These are phyloP conservation scores for Eupithecia dodoneata DNA, from an alignment of 2,888 invertebrate species.

Conservation along the genomic window DNA sequence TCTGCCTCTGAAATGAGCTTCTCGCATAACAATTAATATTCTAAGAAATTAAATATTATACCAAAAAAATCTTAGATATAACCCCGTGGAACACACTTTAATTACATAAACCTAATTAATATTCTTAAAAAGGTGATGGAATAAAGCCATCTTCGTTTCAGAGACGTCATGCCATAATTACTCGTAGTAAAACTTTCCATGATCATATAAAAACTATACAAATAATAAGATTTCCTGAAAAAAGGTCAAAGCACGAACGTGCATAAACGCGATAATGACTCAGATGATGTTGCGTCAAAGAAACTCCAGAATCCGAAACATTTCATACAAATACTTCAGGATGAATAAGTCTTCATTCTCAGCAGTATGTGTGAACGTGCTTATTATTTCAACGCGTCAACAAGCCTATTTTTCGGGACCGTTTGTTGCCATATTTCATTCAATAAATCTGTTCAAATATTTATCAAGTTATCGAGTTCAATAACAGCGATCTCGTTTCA, in stretches of 20 bases:
- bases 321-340: slow-evolving; percentile 2
- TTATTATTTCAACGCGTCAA: slow-evolving; percentile 4
- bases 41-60: too few species aligned
- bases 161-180: neutral
- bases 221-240: neutral
- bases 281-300: neutral
- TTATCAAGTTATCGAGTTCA: slow-evolving; percentile 38
- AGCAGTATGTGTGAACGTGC: slow-evolving; percentile 3
- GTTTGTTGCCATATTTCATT: slow-evolving; percentile 16
- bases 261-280: neutral
- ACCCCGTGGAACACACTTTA: too few species aligned
- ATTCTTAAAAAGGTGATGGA: neutral
- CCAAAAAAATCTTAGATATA: too few species aligned
- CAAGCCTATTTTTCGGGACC: slow-evolving; percentile 8
- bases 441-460: slow-evolving; percentile 25
- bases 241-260: neutral
- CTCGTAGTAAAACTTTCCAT: neutral
- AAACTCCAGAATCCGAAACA: slow-evolving; percentile 1
- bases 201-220: neutral
- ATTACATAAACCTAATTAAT: too few species aligned
- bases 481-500: slow-evolving; percentile 34
- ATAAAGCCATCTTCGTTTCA: neutral
- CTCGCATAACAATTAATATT: neutral
- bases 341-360: slow-evolving; percentile 16
- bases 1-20: neutral